phyloP scores from a whole-genome alignment of 2,797 vertebrate species.

The Xenops minutus region DNA sequence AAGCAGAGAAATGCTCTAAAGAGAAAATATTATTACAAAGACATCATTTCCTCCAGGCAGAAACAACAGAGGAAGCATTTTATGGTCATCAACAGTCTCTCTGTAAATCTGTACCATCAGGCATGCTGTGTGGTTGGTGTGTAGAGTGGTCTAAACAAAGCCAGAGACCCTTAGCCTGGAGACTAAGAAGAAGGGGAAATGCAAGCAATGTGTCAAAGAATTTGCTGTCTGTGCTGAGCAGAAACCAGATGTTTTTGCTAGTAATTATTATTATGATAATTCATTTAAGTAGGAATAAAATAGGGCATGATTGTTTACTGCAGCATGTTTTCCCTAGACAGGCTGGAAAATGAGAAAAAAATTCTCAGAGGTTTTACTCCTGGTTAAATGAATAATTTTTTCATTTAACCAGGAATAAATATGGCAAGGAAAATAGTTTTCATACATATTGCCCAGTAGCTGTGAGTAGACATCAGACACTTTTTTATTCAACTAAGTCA shows the following conservation, averaged over 20 bases:
- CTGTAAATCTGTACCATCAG: neutral
- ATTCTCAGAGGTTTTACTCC: conserved; percentile 73
- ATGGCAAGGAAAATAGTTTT: conserved; percentile 63
- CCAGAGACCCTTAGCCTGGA: conserved; percentile 30
- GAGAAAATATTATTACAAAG: neutral
- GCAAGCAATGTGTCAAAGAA: conserved; percentile 52
- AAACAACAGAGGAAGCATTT: neutral
- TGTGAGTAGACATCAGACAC: conserved; percentile 51
- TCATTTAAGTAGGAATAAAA: conserved; percentile 78
- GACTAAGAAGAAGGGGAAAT: conserved; percentile 26
- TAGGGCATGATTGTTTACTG: conserved; percentile 76
- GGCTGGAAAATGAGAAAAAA: conserved; percentile 68
- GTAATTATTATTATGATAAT: conserved; percentile 80
- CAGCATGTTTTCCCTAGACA: conserved; percentile 72
- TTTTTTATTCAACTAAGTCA: conserved; percentile 11
- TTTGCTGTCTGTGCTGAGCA: conserved; percentile 36
- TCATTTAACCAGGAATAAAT: conserved; percentile 73
- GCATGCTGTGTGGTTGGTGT: neutral
- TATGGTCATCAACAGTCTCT: conserved; percentile 8
- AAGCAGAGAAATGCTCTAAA: conserved; percentile 19
- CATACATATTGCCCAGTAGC: conserved; percentile 26
- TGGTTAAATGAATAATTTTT: conserved; percentile 73
- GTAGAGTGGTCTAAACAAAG: conserved; percentile 26
- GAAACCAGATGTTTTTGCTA: conserved; percentile 76
- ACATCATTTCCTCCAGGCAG: neutral